Evolutionary conservation across 2,888 invertebrate genomes (phyloP).

Genomic region (Orgyia antiqua): DNA sequence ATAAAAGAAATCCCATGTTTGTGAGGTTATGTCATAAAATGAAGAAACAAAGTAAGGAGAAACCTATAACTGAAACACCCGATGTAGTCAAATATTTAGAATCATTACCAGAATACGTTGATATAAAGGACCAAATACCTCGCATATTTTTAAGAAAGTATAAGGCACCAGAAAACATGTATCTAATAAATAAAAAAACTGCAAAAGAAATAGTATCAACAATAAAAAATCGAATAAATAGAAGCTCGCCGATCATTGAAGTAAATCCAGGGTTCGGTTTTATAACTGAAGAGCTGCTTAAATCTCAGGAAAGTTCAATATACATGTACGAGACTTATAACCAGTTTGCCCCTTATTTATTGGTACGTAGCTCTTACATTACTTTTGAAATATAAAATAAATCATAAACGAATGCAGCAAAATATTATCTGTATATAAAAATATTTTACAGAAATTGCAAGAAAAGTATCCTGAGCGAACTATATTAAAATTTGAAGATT

Average conservation of each 20-base stretch:
- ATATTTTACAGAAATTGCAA: conserved; percentile 46
- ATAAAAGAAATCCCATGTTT: conserved; percentile 9
- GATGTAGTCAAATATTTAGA: conserved; percentile 57
- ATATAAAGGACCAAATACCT: conserved; percentile 50
- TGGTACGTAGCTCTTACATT: no score
- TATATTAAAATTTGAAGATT: conserved; percentile 70
- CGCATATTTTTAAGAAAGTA: conserved; percentile 54
- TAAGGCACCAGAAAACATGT: conserved; percentile 56
- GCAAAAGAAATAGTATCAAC: conserved; percentile 54
- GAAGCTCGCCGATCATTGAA: conserved; percentile 76
- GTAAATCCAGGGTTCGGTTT: conserved; percentile 84
- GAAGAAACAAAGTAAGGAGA: conserved; percentile 35
- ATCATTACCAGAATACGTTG: conserved; percentile 41
- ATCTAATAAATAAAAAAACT: conserved; percentile 56
- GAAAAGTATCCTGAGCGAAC: conserved; percentile 53
- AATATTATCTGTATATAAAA: no score
- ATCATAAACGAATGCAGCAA: no score
- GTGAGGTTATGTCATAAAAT: conserved; percentile 46
- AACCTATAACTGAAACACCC: no score
- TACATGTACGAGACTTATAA: conserved; percentile 78
- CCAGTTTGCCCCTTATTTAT: conserved; percentile 65
- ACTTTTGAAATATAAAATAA: no score
- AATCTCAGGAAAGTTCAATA: conserved; percentile 66
- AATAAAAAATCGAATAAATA: conserved; percentile 44
- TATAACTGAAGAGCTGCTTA: conserved; percentile 78